These are phyloP conservation scores for Oegoconia quadripuncta DNA, from an alignment of 2,888 invertebrate genomes.

Conservation along the genomic window DNA sequence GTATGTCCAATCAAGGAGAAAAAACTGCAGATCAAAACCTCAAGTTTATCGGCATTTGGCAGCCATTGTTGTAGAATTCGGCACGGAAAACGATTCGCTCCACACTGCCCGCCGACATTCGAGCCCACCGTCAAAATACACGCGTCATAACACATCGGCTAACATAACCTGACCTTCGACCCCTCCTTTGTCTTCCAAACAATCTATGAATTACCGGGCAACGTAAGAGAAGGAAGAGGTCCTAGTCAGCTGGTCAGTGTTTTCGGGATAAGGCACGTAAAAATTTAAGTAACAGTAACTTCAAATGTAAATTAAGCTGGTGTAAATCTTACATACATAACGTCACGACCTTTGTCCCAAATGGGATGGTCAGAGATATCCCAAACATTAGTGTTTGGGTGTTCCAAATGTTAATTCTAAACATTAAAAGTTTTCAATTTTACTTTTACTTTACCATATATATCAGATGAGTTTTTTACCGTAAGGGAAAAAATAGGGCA, in stretches of 20 bases:
- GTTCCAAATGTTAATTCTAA: too few species aligned
- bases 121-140: conserved; percentile 14
- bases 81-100: conserved; percentile 40
- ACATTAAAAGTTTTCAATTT: too few species aligned
- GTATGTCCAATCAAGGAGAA: too few species aligned
- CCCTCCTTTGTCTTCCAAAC: not conserved
- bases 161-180: not conserved
- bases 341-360: too few species aligned
- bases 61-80: conserved; percentile 37
- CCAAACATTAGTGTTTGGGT: too few species aligned
- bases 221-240: not conserved
- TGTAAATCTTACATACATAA: not conserved
- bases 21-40: conserved; percentile 14
- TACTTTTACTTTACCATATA: too few species aligned
- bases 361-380: too few species aligned
- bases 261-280: conserved; percentile 18
- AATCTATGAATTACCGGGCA: not conserved
- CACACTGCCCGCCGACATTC: conserved; percentile 20
- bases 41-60: conserved; percentile 26
- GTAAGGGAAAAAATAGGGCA: too few species aligned
- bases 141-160: not conserved
- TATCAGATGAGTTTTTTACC: too few species aligned
- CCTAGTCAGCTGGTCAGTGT: not conserved
- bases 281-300: conserved; percentile 13
- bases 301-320: conserved; percentile 5